Base-by-base conservation (phyloP, 2,888 invertebrate genomes). In the Pammene fasciana region DNA sequence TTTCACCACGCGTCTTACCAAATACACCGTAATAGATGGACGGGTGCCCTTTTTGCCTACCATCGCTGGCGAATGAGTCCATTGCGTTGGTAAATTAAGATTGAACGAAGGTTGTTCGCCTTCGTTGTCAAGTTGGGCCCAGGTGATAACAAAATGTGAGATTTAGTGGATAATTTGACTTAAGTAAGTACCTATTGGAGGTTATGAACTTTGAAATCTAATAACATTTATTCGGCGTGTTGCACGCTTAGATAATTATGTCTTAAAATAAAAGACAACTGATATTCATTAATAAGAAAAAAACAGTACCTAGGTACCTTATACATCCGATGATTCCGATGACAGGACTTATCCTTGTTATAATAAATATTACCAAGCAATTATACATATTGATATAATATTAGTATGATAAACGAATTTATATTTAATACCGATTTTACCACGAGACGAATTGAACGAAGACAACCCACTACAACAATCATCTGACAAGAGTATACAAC, bases 1-100 rank as follows among this genome's bases (percentile, higher is more conserved):
- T 91, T 92, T 92, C 92, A 90, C 91, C 86, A 84, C 83, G 81
- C 80, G 80, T 83, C 82, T 85, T 88, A 85, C 88, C 86, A 87
- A 89, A 88, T 83, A 83, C 85, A 85, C 80, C 79, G 71, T 65
- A 54, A 70, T 70, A 70, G 70, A 70, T 54, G 57, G 45, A 54
- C 61, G 46, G 61, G 67, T 67, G 59, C 68, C 68, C 68, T 68
- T 68, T 68, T 68, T 68, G 57, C 64, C 45, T 59, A 43, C 64
- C 36, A 36, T 65, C 41, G 18, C 50, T 16, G 16, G 61, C 55
- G 48, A 43, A 59, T 45, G 43, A 62, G 66, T 52, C 14, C 64
- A 55, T 54, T 45, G 52, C 54, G 45, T 64, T 43, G 52, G 43
- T 52, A 64, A 64, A 54, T 55, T 55, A 14, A 64, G 52, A 64